Base-by-base conservation (phyloP, 2,888 invertebrate genomes). In the Tiphia femorata region DNA sequence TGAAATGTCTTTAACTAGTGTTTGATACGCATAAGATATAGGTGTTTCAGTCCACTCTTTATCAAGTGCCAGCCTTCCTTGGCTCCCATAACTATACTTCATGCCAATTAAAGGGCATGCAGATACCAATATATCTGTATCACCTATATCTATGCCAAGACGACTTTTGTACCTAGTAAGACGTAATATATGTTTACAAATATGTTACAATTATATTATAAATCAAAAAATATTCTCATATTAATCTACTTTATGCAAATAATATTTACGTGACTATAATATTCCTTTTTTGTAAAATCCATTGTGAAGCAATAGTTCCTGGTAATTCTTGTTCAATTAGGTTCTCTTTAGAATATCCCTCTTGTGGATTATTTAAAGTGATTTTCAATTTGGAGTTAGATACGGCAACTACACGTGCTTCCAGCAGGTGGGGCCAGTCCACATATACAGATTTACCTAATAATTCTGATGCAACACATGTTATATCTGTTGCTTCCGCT, bases 391-490 rank as follows among this genome's bases (percentile, higher is more conserved):
- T 85, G 43, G 84, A 85, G 70, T 89, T 87, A 0, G 90, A 88
- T 12, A 93, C 87, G 2, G 88, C 86, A 37, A 89, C 81, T 2
- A 93, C 91, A 74, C 88, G 89, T 12, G 94, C 95, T 83, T 94
- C 93, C n/a, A 89, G 87, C 49, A 98, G 87, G 85, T 97, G 95
- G 0, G 98, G 98, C 97, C 97, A 98, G 3, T 90, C 90, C 2
- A 95, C 93, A 86, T 90, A 93, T 1, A 97, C 88, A 38, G 86
- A 85, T 78, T 91, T 89, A 0, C 93, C 94, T 8, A 97, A 80
- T 29, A 92, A 81, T 35, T 91, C 86, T 5, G 85, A 78, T 0
- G 92, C 91, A 0, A 91, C 81, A 3, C 85, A 79, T 30, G 87
- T 84, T 58, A 88, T 64, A 65, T 85, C 81, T 51, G 86, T 83